A percentile compares a stretch with the other conserved stretches of the same genome.
Evolutionary conservation across 2,113 vertebrate species (phyloP).

Genomic region (Prinia subflava): DNA sequence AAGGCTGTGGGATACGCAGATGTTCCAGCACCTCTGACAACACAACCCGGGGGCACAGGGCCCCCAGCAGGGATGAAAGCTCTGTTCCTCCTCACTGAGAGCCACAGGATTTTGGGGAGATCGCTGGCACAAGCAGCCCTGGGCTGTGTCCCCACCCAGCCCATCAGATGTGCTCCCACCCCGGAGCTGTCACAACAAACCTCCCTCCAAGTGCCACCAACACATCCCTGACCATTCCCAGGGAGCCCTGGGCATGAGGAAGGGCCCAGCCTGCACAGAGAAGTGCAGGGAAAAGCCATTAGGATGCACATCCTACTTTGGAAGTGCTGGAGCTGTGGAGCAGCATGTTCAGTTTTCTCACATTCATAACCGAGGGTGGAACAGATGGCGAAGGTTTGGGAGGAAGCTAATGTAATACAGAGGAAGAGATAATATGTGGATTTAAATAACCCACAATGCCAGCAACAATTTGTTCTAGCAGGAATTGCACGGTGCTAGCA

Average conservation of each 20-base stretch:
- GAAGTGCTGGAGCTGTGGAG: slow-evolving; percentile 39
- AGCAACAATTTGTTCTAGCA: slow-evolving; percentile 64
- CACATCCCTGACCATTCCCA: neutral
- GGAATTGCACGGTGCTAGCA: neutral
- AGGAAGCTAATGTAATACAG: slow-evolving; percentile 64
- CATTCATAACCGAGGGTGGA: slow-evolving; percentile 65
- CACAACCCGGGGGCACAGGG: neutral
- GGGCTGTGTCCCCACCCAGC: neutral
- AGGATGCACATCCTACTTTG: slow-evolving; percentile 43
- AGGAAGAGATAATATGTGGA: slow-evolving; percentile 60
- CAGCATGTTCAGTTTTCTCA: slow-evolving; percentile 65
- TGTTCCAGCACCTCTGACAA: neutral
- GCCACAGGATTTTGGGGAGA: accelerated
- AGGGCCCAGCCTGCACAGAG: neutral
- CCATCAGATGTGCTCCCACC: neutral
- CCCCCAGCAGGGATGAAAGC: neutral
- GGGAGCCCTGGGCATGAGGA: accelerated
- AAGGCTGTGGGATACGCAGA: neutral
- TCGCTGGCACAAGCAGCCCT: accelerated
- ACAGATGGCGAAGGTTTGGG: slow-evolving; percentile 70
- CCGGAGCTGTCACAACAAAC: neutral
- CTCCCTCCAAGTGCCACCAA: neutral
- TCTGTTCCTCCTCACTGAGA: neutral
- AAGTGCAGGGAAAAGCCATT: neutral
- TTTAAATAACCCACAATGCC: slow-evolving; percentile 67